Evolutionary conservation across 2,888 invertebrate genomes (phyloP).

Genomic region (Tinea semifulvella): DNA sequence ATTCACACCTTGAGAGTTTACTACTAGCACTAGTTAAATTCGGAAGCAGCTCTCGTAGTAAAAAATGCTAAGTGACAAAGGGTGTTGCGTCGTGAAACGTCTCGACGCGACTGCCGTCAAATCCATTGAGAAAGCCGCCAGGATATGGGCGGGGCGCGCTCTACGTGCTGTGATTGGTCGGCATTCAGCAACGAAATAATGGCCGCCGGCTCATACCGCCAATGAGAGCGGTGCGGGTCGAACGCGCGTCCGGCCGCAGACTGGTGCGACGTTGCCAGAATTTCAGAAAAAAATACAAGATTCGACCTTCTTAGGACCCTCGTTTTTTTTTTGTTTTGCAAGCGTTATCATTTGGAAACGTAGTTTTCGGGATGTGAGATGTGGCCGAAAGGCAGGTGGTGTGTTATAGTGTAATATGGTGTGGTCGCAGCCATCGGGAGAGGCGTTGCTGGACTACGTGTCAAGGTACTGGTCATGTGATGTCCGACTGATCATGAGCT

Average conservation of each 20-base stretch:
- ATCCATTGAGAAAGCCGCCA: constrained; percentile 55
- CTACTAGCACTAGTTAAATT: not conserved
- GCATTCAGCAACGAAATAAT: constrained; percentile 44
- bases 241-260: constrained; percentile 60
- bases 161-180: constrained; percentile 58
- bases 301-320: constrained; percentile 66
- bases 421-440: constrained; percentile 59
- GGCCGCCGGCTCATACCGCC: constrained; percentile 62
- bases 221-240: constrained; percentile 58
- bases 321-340: constrained; percentile 60
- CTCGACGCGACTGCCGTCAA: constrained; percentile 47
- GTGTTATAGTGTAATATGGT: constrained; percentile 60
- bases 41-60: too few relatives aligned
- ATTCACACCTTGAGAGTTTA: not conserved
- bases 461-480: constrained; percentile 45
- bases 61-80: not conserved
- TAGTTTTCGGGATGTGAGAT: constrained; percentile 49
- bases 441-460: constrained; percentile 59
- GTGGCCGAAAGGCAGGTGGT: constrained; percentile 41
- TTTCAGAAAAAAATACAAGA: constrained; percentile 59
- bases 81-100: not conserved
- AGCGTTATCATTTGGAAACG: constrained; percentile 63
- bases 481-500: too few relatives aligned
- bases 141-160: constrained; percentile 64
- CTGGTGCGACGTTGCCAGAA: constrained; percentile 62